Conservation (phyloP, 2,888 invertebrate genomes). For the Exephanes ischioxanthus region DNA sequence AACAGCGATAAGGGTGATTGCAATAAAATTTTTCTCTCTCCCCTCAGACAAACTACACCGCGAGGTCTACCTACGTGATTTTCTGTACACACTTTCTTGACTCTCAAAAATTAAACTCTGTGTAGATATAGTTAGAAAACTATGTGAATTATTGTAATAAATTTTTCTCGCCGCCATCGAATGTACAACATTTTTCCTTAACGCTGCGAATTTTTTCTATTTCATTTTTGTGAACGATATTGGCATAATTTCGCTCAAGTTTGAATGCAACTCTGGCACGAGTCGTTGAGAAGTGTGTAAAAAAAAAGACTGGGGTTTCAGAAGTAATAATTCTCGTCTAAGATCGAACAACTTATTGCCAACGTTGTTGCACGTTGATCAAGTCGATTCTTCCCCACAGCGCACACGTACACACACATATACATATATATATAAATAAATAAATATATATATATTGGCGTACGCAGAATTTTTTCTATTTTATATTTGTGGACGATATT, state of each 20-base stretch:
- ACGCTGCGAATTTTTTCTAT: background rate
- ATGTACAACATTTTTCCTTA: background rate
- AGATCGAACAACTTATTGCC: constrained; percentile 38
- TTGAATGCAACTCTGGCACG: background rate
- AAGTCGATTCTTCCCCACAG: constrained; percentile 40
- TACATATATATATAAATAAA: background rate
- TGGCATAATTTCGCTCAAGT: background rate
- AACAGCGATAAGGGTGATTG: background rate
- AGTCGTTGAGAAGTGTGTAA: background rate
- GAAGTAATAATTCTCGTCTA: constrained; percentile 33
- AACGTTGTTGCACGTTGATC: constrained; percentile 43
- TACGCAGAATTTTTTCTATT: no score
- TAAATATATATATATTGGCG: constrained; percentile 1
- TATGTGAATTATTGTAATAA: background rate
- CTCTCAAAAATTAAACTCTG: background rate
- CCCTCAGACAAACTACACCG: background rate
- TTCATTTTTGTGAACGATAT: background rate
- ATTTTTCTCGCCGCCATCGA: background rate
- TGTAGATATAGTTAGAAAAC: background rate
- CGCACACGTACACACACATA: background rate
- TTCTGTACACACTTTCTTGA: constrained; percentile 33
- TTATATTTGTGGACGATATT: no score
- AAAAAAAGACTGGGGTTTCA: background rate
- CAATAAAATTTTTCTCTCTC: background rate
- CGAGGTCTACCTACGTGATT: constrained; percentile 32